A percentile compares a stretch with the other conserved stretches of the same genome.
Conservation (phyloP, 1,140 invertebrate species). For the Drosophila ananassae region DNA sequence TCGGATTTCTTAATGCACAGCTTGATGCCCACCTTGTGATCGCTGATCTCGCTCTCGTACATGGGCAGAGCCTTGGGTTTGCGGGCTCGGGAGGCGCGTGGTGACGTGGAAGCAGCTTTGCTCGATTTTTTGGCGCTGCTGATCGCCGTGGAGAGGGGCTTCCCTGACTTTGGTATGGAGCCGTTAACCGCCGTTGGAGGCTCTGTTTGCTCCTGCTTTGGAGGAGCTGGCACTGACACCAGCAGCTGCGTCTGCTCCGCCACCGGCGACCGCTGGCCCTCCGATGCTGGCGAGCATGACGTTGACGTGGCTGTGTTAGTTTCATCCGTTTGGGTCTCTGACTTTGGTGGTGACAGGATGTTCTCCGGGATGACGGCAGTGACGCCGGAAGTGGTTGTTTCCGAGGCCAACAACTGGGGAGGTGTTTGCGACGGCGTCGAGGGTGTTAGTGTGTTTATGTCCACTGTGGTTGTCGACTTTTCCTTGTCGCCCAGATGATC, state of each 20-base stretch:
- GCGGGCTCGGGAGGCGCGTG: constrained; percentile 60
- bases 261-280: constrained; percentile 68
- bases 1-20: constrained; percentile 87
- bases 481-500: constrained; percentile 22
- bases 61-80: constrained; percentile 77
- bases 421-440: constrained; percentile 76
- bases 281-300: constrained; percentile 76
- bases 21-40: constrained; percentile 87
- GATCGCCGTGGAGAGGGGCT: constrained; percentile 65
- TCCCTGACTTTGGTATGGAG: constrained; percentile 80
- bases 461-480: constrained; percentile 44
- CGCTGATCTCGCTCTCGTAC: constrained; percentile 85
- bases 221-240: constrained; percentile 11
- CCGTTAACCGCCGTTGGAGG: constrained; percentile 61
- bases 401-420: constrained; percentile 52
- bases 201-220: constrained; percentile 16
- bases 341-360: constrained; percentile 79
- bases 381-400: constrained; percentile 31
- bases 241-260: constrained; percentile 16
- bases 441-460: constrained; percentile 66
- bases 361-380: constrained; percentile 70
- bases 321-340: constrained; percentile 79
- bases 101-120: constrained; percentile 64
- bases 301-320: constrained; percentile 79
- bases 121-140: constrained; percentile 73